phyloP scores from a whole-genome alignment of 2,113 vertebrate genomes.

The Vicugna pacos region DNA sequence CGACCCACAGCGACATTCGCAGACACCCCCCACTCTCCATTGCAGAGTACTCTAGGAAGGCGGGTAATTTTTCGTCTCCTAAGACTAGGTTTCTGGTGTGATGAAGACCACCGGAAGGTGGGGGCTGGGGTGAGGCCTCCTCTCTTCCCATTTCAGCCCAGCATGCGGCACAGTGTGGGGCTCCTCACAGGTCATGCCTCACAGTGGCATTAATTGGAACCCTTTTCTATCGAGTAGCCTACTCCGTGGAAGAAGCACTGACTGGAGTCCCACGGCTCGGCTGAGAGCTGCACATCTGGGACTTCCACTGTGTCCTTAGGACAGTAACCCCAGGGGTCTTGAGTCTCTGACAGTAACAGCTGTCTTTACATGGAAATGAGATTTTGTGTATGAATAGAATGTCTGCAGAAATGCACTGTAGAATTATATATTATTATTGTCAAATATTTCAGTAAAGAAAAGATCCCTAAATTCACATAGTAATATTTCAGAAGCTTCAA shows the following conservation, averaged over 20 bases:
- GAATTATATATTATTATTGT: no score
- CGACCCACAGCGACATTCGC: rapidly evolving
- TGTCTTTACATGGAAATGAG: background rate
- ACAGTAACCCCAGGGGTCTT: background rate
- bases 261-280: no score
- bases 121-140: no score
- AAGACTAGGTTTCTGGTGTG: background rate
- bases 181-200: background rate
- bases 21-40: background rate
- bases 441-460: background rate
- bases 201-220: background rate
- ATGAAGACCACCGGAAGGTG: background rate
- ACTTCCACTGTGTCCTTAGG: background rate
- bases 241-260: background rate
- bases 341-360: background rate
- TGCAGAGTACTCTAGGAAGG: background rate
- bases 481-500: background rate
- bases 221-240: background rate
- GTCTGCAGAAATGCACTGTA: background rate
- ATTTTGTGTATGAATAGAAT: background rate
- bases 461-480: background rate
- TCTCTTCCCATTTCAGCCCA: background rate
- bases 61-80: background rate
- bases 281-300: background rate
- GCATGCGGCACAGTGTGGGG: rapidly evolving